Base-by-base conservation (phyloP, 1,140 invertebrate genomes). In the Leptonema lineaticorne region DNA sequence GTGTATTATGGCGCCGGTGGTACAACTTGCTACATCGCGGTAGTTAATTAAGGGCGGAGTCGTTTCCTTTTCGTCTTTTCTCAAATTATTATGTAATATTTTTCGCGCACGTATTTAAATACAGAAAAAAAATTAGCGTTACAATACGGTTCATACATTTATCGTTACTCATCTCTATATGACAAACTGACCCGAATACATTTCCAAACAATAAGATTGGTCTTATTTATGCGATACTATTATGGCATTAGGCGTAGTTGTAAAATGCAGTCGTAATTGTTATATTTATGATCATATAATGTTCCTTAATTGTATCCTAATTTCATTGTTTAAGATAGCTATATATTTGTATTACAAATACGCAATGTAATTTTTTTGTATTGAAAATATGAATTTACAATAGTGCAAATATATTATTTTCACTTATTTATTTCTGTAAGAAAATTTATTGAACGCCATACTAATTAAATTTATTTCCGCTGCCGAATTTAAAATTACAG, bases 131-230 rank as follows among this genome's bases (percentile, higher is more conserved):
- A 28, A 28, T 58, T 58, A 28, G 37, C 2, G 37, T 2, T 14
- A 16, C 9, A 6, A 5, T 33, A 33, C 16, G 11, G 9, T 41
- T 41, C 2, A n/a, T n/a, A n/a, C n/a, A n/a, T 41, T 41, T 11
- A 2, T 41, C 22, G 59, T 2, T 26, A 24, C 9, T 53, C 24
- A 48, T 64, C 24, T 67, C 9, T 22, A 53, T 53, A 33, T 26
- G 16, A 58, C 4, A 41, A 53, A 24, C 60, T 63, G 69, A 71
- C 69, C 66, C 41, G 59, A 48, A 68, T 71, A 46, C 69, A 71
- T 68, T 48, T 33, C 16, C 22, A 29, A 68, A 71, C 69, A 71
- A 71, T 71, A 56, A 22, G 48, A 71, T 67, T 20, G 62, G 29
- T 37, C 9, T 45, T 37, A 37, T 62, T 62, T 62, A 26, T 53